Evolutionary conservation across 2,797 vertebrate genomes (phyloP), one percentile per base, ranked within the genome.

Genomic region (Poecile montanus): DNA sequence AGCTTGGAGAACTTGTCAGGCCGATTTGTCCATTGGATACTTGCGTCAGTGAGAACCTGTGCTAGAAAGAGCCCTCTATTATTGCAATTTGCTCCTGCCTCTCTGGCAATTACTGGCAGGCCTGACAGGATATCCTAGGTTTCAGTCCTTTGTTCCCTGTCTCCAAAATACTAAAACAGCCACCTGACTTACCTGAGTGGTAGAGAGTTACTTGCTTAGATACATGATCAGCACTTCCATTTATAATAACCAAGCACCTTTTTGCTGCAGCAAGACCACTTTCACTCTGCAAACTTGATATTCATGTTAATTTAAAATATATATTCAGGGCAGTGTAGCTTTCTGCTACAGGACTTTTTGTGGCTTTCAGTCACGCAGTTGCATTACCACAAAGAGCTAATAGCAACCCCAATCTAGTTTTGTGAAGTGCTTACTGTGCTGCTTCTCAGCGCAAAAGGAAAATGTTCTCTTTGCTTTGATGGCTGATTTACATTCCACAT

Each of bases 371-470:
- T 80, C 30, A 80, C 0, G 12, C 67, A 85, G 30, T 73, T 70
- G 34, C 23, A 38, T 77, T 86, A 89, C 95, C 89, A 86, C 89
- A 91, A 84, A 79, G 82, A 89, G 51, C 19, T 40, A 94, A 82
- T 76, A 95, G 61, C 47, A 83, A 42, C n/a, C n/a, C 36, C 13
- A 48, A 0, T 78, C 65, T 51, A 72, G 50, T 68, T n/a, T 73
- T 80, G 38, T 85, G 70, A 83, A 81, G 44, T 58, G 54, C 79
- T 65, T 88, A 30, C 48, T 71, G 19, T 47, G n/a, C 65, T 75
- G 17, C 56, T 91, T 81, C 70, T 91, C 16, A 34, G 54, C 23
- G 54, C 50, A 54, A 80, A 92, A 80, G 21, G 54, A 84, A 83
- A 89, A 58, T 2, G 4, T 50, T 72, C 42, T 81, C 26, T 71